phyloP scores from a whole-genome alignment of 2,113 vertebrate genomes.

The Struthio camelus region DNA sequence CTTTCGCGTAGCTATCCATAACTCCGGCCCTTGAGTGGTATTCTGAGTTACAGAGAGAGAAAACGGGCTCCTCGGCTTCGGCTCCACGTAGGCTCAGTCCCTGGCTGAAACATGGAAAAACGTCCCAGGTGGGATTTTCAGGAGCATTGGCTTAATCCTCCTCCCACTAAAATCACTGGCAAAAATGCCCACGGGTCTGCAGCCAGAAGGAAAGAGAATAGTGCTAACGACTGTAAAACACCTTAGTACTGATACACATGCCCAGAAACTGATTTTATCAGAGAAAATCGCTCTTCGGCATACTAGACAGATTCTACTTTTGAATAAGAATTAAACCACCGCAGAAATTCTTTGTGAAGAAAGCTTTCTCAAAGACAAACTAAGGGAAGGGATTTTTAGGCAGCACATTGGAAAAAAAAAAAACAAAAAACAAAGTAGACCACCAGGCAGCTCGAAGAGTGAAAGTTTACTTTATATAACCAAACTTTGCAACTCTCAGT shows the following conservation, averaged over 20 bases:
- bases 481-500: constrained; percentile 64
- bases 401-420: neutral
- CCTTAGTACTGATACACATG: neutral
- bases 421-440: neutral
- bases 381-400: constrained; percentile 16
- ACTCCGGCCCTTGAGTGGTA: neutral
- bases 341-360: neutral
- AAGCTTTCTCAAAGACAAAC: neutral
- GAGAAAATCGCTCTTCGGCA: neutral
- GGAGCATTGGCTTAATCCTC: neutral
- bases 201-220: neutral
- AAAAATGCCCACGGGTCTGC: neutral
- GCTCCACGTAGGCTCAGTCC: neutral
- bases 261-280: neutral
- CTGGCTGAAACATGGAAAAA: neutral
- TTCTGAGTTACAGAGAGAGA: neutral
- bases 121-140: neutral
- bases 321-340: neutral
- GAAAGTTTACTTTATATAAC: constrained; percentile 68
- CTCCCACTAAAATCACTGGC: neutral
- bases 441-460: constrained; percentile 33
- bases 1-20: neutral
- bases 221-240: neutral
- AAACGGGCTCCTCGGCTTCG: neutral
- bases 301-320: neutral